These are phyloP conservation scores for Drosophila novamexicana DNA, from an alignment of 1,140 invertebrate genomes.

Conservation along the genomic window DNA sequence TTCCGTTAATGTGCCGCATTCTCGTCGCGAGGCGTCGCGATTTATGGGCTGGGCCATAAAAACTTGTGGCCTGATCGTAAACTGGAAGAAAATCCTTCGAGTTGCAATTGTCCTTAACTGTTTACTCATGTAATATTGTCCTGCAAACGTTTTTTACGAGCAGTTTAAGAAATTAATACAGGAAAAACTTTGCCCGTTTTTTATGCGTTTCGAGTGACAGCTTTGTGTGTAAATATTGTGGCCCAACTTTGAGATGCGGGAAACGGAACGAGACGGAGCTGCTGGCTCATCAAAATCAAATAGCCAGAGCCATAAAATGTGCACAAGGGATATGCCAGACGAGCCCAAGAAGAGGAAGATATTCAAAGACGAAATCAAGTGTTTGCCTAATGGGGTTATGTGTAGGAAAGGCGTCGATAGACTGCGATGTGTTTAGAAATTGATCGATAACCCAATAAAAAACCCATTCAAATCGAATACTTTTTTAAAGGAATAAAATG, in stretches of 20 bases:
- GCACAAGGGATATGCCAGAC: too few relatives aligned
- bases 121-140: slow-evolving; percentile 2
- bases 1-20: slow-evolving; percentile 3
- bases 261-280: slow-evolving; percentile 23
- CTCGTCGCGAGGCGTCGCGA: slow-evolving; percentile 6
- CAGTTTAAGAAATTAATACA: slow-evolving; percentile 27
- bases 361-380: too few relatives aligned
- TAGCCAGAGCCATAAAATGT: too few relatives aligned
- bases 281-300: slow-evolving; percentile 6
- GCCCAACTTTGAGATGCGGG: slow-evolving; percentile 1
- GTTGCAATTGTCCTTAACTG: slow-evolving; percentile 14
- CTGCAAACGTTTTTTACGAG: slow-evolving; percentile 35
- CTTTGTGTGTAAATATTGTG: slow-evolving; percentile 43
- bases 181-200: slow-evolving; percentile 22
- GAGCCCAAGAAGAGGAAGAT: too few relatives aligned
- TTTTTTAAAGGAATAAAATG: too few relatives aligned
- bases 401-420: too few relatives aligned
- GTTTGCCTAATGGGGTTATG: too few relatives aligned
- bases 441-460: too few relatives aligned
- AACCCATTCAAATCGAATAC: too few relatives aligned
- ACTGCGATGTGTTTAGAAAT: too few relatives aligned
- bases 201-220: slow-evolving; percentile 27
- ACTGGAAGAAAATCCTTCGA: slow-evolving; percentile 14
- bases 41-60: slow-evolving; percentile 35
- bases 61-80: slow-evolving; percentile 45